Percentiles rank a stretch among this genome's conserved stretches.
phyloP scores from a whole-genome alignment of 2,888 invertebrate species.

The Hirtodrosophila confusa region DNA sequence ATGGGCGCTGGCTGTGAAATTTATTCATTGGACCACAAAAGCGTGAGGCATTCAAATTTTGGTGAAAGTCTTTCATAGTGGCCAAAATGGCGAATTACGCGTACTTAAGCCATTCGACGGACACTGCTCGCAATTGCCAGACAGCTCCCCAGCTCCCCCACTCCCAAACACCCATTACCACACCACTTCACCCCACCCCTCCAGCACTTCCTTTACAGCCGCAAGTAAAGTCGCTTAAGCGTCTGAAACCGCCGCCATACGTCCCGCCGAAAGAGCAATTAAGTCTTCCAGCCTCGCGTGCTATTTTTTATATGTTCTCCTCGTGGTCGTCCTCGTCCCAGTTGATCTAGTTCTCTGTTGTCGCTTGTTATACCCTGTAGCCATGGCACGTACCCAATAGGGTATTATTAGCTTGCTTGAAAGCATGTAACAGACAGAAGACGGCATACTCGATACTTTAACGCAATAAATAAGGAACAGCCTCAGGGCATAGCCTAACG shows the following conservation, averaged over 20 bases:
- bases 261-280: slow-evolving; percentile 4
- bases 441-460: too few species aligned
- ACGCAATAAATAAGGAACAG: too few species aligned
- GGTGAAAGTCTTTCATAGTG: slow-evolving; percentile 16
- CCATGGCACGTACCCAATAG: too few species aligned
- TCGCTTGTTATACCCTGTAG: slow-evolving; percentile 30
- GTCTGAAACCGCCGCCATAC: too few species aligned
- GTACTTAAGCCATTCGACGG: slow-evolving; percentile 60
- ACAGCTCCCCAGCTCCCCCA: slow-evolving; percentile 12
- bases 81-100: slow-evolving; percentile 57
- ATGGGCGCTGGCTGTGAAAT: slow-evolving; percentile 53
- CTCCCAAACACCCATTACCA: not conserved
- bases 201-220: not conserved
- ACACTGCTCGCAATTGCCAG: slow-evolving; percentile 31
- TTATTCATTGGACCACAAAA: slow-evolving; percentile 60
- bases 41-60: slow-evolving; percentile 43
- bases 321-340: slow-evolving; percentile 46
- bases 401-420: too few species aligned
- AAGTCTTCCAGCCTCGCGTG: not conserved
- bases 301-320: slow-evolving; percentile 1
- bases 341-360: slow-evolving; percentile 46
- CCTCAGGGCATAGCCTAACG: too few species aligned
- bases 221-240: too few species aligned
- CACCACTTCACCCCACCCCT: too few species aligned
- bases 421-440: too few species aligned